Base-by-base conservation (phyloP, 2,888 invertebrate genomes). In the Agrochola lota region DNA sequence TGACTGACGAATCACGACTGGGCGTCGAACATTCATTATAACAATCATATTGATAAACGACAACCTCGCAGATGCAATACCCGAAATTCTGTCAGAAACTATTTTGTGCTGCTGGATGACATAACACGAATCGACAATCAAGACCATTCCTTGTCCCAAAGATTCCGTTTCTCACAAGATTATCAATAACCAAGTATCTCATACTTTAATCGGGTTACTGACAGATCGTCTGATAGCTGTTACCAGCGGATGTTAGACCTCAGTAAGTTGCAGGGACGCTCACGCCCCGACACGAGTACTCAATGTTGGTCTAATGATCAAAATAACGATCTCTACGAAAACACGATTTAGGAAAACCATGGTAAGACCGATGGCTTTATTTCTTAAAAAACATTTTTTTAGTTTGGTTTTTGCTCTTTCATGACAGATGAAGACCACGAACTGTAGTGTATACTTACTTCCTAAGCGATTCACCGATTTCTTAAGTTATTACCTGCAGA, bases 21-120 rank as follows among this genome's bases (percentile, higher is more conserved):
- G 52, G 63, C 49, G 20, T 35, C 60, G 20, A 71, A 71, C 52
- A 81, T n/a, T 66, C 80, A 80, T 70, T 55, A 76, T 49, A 80
- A 67, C 43, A 64, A 52, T 35, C 30, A 5, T 55, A 23, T 55
- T 46, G 62, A 26, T 78, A 70, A 43, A 40, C 11, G 12, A 11
- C 20, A 49, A 59, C 17, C 49, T 43, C 8, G 46, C 49, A 72
- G 3, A 57, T 23, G 20, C 62, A 71, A 73, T 40, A 15, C 2
- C 35, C 35, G 11, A 49, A 57, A 59, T 59, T 59, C 9, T 40
- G 12, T 70, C n/a, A 57, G 2, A 30, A 15, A 52, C 23, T 52
- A n/a, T 52, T 68, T 52, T 52, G 9, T 23, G 30, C 23, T 52
- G 30, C 8, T 46, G 11, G 11, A 46, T 43, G n/a, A 30, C 26